These are phyloP conservation scores for Sturnira hondurensis DNA, from an alignment of 2,113 vertebrate genomes.

Conservation along the genomic window DNA sequence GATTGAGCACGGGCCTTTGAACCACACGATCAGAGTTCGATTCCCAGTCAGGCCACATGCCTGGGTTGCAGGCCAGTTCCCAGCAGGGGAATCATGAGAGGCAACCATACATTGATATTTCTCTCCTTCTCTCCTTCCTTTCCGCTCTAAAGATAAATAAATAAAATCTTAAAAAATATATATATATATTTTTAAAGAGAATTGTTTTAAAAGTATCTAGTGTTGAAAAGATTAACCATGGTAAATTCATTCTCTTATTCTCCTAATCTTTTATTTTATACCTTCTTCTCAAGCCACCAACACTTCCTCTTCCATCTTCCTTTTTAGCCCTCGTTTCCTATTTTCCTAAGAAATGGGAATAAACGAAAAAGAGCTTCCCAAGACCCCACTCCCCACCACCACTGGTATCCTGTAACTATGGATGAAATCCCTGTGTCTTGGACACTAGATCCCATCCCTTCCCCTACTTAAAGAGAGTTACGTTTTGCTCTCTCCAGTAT, in stretches of 20 bases:
- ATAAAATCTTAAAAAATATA: no score
- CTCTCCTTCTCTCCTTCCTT: no score
- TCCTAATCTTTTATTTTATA: neutral
- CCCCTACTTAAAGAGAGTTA: neutral
- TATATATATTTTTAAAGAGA: no score
- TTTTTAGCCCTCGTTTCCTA: neutral
- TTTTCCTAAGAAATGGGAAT: slow-evolving; percentile 11
- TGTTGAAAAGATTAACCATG: neutral
- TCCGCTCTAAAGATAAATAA: no score
- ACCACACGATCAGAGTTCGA: no score
- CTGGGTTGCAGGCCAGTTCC: no score
- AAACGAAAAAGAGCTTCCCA: neutral
- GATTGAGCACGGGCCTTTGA: no score
- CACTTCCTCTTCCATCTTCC: neutral
- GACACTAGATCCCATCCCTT: neutral
- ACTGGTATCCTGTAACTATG: neutral
- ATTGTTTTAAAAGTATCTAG: neutral
- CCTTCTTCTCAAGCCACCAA: neutral
- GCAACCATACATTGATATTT: no score
- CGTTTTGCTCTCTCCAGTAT: neutral
- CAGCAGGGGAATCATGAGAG: no score
- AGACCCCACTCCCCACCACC: neutral
- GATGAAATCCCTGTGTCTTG: neutral
- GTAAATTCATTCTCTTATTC: neutral
- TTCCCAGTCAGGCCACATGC: no score